phyloP scores from a whole-genome alignment of 2,888 invertebrate species.

The Pseudococcus jackbeardsleyi region DNA sequence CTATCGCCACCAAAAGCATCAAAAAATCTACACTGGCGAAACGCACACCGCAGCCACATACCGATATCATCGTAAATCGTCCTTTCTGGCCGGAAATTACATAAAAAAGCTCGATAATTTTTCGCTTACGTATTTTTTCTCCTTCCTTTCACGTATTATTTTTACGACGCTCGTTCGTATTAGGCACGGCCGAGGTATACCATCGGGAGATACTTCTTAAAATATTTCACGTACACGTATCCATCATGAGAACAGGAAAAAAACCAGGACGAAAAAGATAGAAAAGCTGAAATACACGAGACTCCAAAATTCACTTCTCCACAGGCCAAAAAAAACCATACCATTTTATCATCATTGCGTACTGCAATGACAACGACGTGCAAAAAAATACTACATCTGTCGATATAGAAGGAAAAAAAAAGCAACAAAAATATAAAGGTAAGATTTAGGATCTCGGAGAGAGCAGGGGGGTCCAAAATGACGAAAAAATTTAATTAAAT shows the following conservation, averaged over 20 bases:
- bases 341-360: neutral
- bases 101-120: slow-evolving; percentile 18
- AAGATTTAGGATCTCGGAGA: too few species aligned
- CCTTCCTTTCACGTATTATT: too few species aligned
- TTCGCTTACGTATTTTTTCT: neutral
- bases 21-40: too few species aligned
- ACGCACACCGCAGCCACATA: neutral
- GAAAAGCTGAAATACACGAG: neutral
- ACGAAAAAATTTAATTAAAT: slow-evolving; percentile 46
- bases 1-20: too few species aligned
- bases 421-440: neutral
- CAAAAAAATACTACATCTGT: neutral
- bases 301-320: neutral
- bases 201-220: neutral
- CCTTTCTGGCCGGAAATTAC: neutral
- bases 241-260: neutral
- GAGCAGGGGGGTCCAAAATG: neutral
- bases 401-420: neutral
- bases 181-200: too few species aligned
- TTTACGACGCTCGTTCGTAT: neutral
- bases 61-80: neutral
- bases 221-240: slow-evolving; percentile 17
- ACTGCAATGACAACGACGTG: neutral
- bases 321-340: neutral
- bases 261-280: neutral